These are phyloP conservation scores for Hetaerina titia DNA, from an alignment of 2,888 invertebrate species.

Conservation along the genomic window DNA sequence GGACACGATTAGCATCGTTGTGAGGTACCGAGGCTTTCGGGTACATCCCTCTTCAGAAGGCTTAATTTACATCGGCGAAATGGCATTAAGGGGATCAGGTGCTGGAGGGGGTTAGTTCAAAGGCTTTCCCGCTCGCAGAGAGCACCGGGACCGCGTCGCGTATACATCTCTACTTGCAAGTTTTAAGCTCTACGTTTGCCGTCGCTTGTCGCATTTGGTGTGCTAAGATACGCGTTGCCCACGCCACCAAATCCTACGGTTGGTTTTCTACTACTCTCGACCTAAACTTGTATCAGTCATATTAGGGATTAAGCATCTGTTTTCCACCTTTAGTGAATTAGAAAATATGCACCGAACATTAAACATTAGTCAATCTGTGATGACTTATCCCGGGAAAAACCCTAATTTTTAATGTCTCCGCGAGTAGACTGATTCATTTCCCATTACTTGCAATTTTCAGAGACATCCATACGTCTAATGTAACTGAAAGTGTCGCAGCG, in stretches of 20 bases:
- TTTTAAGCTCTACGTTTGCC: neutral
- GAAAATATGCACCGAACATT: neutral
- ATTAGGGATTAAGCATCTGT: neutral
- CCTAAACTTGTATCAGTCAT: neutral
- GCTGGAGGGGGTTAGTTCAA: neutral
- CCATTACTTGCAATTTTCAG: neutral
- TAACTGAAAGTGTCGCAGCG: too few relatives aligned
- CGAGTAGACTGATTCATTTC: neutral
- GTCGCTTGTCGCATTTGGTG: neutral
- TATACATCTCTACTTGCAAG: neutral
- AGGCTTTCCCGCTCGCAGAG: neutral
- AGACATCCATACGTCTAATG: neutral
- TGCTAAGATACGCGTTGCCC: neutral
- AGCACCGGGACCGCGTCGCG: neutral
- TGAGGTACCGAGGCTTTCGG: neutral
- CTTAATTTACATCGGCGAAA: neutral
- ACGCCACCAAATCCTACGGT: neutral
- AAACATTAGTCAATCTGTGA: neutral
- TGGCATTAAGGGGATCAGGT: slow-evolving; percentile 4
- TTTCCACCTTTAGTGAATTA: neutral
- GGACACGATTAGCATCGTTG: neutral
- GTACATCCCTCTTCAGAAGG: neutral
- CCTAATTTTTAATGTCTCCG: neutral
- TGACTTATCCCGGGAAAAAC: neutral
- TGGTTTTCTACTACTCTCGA: neutral